These are phyloP conservation scores for Sanderia malayensis DNA, from an alignment of 30 jellyfish, hydroid and myxozoan species.

Conservation along the genomic window DNA sequence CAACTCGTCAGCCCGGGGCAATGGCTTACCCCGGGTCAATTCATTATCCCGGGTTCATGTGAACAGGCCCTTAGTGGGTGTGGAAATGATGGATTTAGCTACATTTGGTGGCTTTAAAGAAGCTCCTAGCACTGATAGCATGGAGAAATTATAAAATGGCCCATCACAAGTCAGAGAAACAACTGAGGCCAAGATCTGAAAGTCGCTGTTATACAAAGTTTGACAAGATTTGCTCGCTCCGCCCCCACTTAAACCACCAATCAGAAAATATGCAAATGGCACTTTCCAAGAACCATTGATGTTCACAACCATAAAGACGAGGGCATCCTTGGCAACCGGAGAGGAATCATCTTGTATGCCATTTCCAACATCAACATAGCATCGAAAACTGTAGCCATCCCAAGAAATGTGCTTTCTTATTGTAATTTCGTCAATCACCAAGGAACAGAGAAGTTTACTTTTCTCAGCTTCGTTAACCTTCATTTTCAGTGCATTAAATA, in stretches of 20 bases:
- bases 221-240: conserved; percentile 4
- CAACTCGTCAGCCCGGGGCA: too few species aligned
- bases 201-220: not conserved
- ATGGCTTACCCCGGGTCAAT: too few species aligned
- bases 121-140: too few species aligned
- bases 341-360: conserved; percentile 43
- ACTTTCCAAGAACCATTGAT: too few species aligned
- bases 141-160: too few species aligned
- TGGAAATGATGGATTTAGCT: conserved; percentile 27
- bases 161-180: conserved; percentile 39
- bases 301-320: too few species aligned
- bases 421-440: conserved; percentile 49
- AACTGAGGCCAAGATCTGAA: conserved; percentile 14
- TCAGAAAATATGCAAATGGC: not conserved
- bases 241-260: conserved; percentile 3
- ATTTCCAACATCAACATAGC: conserved; percentile 58
- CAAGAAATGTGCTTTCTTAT: too few species aligned
- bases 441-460: conserved; percentile 6
- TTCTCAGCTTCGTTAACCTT: conserved; percentile 28
- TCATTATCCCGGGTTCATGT: too few species aligned
- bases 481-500: conserved; percentile 10
- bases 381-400: conserved; percentile 27
- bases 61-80: conserved; percentile 48
- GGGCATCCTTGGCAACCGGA: too few species aligned
- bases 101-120: conserved; percentile 35